phyloP scores from a whole-genome alignment of 2,113 vertebrate genomes.

The Pterocles burchelli region DNA sequence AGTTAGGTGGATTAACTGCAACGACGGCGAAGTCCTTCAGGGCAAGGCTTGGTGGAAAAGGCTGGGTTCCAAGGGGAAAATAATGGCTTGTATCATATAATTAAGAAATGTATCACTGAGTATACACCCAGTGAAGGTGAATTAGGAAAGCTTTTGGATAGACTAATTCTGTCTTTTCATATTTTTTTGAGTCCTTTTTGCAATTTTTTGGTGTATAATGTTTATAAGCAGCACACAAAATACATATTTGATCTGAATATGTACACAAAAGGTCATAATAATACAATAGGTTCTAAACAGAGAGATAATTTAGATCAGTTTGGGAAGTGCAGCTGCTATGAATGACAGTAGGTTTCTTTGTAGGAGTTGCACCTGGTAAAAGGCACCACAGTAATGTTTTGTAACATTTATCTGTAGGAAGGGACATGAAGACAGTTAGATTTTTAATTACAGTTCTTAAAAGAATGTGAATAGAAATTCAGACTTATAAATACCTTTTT shows the following conservation, averaged over 20 bases:
- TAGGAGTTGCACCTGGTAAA: not conserved
- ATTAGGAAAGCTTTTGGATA: not conserved
- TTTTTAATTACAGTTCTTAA: not conserved
- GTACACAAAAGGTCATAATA: not conserved
- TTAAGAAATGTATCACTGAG: not conserved
- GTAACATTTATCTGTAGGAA: not conserved
- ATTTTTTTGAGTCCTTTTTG: not conserved
- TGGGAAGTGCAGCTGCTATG: not conserved
- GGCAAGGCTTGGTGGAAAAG: not conserved
- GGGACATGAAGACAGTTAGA: not conserved
- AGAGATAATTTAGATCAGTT: not conserved
- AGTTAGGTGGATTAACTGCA: not conserved
- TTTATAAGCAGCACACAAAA: not conserved
- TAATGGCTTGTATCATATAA: not conserved
- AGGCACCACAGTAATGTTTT: not conserved
- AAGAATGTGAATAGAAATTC: not conserved
- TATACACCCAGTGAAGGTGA: not conserved
- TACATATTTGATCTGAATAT: not conserved
- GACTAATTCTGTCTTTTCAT: not conserved
- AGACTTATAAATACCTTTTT: not conserved
- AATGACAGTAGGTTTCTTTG: not conserved
- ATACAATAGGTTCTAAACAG: not conserved
- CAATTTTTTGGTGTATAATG: not conserved
- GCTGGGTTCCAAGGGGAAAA: not conserved
- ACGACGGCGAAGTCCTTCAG: not conserved